Conservation (phyloP, 2,888 invertebrate genomes). For the Teleogryllus oceanicus region DNA sequence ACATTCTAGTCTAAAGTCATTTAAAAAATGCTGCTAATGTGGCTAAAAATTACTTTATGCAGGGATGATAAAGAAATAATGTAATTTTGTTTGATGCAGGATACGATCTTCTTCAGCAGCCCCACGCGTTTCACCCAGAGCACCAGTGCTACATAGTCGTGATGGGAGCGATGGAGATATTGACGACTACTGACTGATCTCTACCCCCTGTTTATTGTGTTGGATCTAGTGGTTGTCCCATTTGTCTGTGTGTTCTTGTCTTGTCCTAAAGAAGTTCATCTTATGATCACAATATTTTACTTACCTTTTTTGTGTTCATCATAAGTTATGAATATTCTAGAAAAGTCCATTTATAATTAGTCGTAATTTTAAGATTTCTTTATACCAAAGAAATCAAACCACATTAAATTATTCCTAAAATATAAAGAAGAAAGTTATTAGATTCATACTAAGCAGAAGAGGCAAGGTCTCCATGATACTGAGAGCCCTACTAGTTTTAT, state of each 20-base stretch:
- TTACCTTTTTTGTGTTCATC: not conserved
- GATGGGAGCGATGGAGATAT: constrained; percentile 49
- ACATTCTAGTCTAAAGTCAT: too few species aligned
- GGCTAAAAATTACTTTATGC: too few species aligned
- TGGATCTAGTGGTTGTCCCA: not conserved
- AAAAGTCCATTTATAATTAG: constrained; percentile 7
- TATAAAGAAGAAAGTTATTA: not conserved
- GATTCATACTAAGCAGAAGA: not conserved
- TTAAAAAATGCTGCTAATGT: too few species aligned
- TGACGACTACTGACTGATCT: constrained; percentile 42
- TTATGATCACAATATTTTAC: not conserved
- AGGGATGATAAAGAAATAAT: not conserved
- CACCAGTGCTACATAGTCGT: constrained; percentile 43
- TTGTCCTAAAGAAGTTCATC: not conserved
- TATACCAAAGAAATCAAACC: constrained; percentile 18
- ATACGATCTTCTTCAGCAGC: constrained; percentile 33
- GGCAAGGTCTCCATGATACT: not conserved
- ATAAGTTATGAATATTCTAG: not conserved
- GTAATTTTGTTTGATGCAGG: constrained; percentile 27
- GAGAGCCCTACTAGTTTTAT: not conserved
- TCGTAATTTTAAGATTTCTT: constrained; percentile 18
- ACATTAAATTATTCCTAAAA: constrained; percentile 6
- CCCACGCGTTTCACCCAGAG: constrained; percentile 42
- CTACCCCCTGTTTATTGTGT: not conserved
- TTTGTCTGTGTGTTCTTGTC: constrained; percentile 3